A percentile compares a stretch with the other conserved stretches of the same genome.
Conservation (phyloP, 2,888 invertebrate species). For the Eudemis profundana region DNA sequence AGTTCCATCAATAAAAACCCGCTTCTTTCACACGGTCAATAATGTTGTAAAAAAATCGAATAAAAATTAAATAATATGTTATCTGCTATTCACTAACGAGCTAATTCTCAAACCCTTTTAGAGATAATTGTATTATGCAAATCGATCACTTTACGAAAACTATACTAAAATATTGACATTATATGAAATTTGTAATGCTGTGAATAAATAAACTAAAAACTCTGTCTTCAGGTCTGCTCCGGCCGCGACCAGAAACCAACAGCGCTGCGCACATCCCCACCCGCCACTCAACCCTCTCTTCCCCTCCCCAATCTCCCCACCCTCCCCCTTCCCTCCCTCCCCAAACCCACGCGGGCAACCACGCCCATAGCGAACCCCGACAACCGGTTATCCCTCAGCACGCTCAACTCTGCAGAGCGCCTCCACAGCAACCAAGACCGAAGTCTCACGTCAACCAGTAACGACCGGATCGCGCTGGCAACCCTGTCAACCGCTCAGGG, state of each 20-base stretch:
- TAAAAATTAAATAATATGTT: too few relatives aligned
- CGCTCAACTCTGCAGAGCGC: constrained; percentile 67
- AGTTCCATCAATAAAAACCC: too few relatives aligned
- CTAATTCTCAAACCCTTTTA: too few relatives aligned
- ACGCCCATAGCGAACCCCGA: constrained; percentile 66
- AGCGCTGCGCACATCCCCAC: constrained; percentile 73
- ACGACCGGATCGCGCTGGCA: constrained; percentile 72
- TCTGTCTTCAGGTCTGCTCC: constrained; percentile 74
- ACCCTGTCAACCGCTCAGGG: constrained; percentile 75
- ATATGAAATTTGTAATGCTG: too few relatives aligned
- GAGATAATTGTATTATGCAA: too few relatives aligned
- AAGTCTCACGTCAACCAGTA: constrained; percentile 53
- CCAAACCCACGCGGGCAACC: constrained; percentile 67
- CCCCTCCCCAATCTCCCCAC: constrained; percentile 65
- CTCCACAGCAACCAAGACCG: constrained; percentile 61
- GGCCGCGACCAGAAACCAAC: constrained; percentile 80
- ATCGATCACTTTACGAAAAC: too few relatives aligned
- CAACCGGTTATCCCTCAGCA: constrained; percentile 63
- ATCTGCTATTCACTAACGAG: too few relatives aligned
- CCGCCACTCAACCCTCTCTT: constrained; percentile 60
- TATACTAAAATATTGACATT: too few relatives aligned
- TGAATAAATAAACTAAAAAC: background rate
- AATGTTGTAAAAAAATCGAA: too few relatives aligned
- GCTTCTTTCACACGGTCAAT: too few relatives aligned
- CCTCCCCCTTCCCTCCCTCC: constrained; percentile 61